phyloP scores from a whole-genome alignment of 2,797 vertebrate species.

The Sarcophilus harrisii region DNA sequence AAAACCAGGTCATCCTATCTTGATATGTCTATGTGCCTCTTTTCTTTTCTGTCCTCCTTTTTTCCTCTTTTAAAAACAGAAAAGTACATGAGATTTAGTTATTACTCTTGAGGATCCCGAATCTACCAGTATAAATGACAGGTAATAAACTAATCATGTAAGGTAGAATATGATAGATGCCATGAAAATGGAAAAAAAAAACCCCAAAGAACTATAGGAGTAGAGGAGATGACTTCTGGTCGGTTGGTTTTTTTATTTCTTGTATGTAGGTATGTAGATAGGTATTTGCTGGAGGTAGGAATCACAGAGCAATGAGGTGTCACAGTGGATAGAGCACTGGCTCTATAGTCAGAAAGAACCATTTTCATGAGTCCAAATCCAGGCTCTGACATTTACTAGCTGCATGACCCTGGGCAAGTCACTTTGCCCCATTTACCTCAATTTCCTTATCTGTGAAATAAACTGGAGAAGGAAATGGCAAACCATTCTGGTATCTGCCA shows the following conservation, averaged over 20 bases:
- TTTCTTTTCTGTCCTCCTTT: neutral
- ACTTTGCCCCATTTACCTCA: neutral
- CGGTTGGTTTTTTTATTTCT: neutral
- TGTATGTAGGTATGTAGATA: neutral
- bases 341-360: neutral
- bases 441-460: neutral
- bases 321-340: neutral
- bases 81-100: neutral
- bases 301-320: neutral
- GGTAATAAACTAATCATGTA: neutral
- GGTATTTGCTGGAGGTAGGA: neutral
- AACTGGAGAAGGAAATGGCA: neutral
- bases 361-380: neutral
- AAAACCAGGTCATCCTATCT: neutral
- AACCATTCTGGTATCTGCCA: neutral
- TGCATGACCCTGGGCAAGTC: neutral
- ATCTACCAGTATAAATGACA: neutral
- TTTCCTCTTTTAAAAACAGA: neutral
- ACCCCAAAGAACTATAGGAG: neutral
- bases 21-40: neutral
- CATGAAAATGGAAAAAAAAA: neutral
- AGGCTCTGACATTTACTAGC: neutral
- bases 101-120: neutral
- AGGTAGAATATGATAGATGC: neutral
- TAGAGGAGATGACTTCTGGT: neutral